Percentiles rank a stretch among this genome's conserved stretches.
Evolutionary conservation across 2,797 vertebrate species (phyloP).

Genomic region (Pagetopsis macropterus): DNA sequence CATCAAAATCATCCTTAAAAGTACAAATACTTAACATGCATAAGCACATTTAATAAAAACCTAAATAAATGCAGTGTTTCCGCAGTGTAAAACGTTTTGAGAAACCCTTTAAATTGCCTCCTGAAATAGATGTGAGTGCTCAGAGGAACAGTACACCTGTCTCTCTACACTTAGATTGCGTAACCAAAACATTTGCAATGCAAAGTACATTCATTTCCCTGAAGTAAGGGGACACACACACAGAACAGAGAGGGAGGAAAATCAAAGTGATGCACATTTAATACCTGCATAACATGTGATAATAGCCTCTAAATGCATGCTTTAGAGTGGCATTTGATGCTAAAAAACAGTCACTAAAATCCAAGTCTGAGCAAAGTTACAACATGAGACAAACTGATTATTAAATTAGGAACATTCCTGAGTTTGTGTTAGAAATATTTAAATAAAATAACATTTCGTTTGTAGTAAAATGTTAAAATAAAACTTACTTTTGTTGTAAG

Average conservation of each 20-base stretch:
- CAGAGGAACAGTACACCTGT: constrained; percentile 56
- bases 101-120: constrained; percentile 15
- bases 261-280: background rate
- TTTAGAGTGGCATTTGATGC: background rate
- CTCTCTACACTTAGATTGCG: constrained; percentile 32
- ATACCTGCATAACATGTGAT: background rate
- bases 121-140: constrained; percentile 30
- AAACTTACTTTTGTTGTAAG: constrained; percentile 43
- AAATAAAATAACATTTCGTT: background rate
- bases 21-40: background rate
- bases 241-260: background rate
- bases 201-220: constrained; percentile 55
- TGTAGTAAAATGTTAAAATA: background rate
- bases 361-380: constrained; percentile 5
- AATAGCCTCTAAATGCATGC: background rate
- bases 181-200: constrained; percentile 73
- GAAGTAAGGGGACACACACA: background rate
- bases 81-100: background rate
- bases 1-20: background rate
- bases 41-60: background rate
- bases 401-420: background rate
- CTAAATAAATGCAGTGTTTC: background rate
- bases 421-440: background rate
- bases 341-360: too few relatives aligned
- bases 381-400: background rate